A percentile compares a stretch with the other conserved stretches of the same genome.
Conservation (phyloP, 2,888 invertebrate species). For the Phymatocera aterrima region DNA sequence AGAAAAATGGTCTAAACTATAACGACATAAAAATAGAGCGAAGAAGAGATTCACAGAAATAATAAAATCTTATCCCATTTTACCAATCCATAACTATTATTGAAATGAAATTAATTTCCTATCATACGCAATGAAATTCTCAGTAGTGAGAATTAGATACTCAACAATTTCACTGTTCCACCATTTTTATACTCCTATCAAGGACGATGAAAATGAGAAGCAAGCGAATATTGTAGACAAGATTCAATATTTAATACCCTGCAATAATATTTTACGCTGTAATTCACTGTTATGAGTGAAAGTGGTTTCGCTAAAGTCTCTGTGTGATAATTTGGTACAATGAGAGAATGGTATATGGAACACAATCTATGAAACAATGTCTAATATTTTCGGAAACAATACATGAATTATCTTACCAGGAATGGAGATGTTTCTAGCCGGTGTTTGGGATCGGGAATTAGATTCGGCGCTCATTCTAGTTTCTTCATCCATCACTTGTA, state of each 20-base stretch:
- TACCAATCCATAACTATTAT: background rate
- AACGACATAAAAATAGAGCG: background rate
- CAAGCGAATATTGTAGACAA: background rate
- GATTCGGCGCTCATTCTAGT: slow-evolving; percentile 77
- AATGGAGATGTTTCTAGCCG: slow-evolving; percentile 68
- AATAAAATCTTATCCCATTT: background rate
- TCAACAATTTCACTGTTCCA: background rate
- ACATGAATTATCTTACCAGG: slow-evolving; percentile 61
- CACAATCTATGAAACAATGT: background rate
- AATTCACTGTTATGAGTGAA: background rate
- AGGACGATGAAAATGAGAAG: too few relatives aligned
- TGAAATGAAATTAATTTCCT: background rate
- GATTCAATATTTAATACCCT: background rate
- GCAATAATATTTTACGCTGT: too few relatives aligned
- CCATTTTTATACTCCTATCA: too few relatives aligned
- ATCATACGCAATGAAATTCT: background rate
- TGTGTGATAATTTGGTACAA: background rate
- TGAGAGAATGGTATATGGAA: background rate
- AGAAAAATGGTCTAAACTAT: background rate
- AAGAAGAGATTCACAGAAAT: background rate
- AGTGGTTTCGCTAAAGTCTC: background rate
- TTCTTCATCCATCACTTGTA: slow-evolving; percentile 76
- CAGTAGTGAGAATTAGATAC: background rate
- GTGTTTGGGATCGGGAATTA: slow-evolving; percentile 71
- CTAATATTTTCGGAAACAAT: background rate